Evolutionary conservation across 2,888 invertebrate species (phyloP).

Genomic region (Acrocyrtus sp.): DNA sequence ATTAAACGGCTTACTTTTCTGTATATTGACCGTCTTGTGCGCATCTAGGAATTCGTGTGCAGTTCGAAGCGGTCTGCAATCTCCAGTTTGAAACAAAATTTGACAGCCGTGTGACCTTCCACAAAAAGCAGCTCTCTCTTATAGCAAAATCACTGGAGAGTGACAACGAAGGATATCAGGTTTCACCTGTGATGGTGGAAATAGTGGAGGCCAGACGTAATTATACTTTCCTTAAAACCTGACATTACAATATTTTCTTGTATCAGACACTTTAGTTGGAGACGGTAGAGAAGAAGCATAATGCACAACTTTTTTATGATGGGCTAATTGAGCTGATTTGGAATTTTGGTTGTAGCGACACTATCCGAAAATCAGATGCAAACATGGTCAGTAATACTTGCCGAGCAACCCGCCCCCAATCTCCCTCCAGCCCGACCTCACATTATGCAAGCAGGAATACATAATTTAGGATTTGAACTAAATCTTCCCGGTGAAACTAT

Average conservation of each 20-base stretch:
- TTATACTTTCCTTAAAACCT: no score
- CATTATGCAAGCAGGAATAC: slow-evolving; percentile 45
- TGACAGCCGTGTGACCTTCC: slow-evolving; percentile 42
- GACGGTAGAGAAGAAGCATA: no score
- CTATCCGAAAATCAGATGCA: slow-evolving; percentile 37
- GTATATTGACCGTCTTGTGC: no score
- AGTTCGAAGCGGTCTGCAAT: slow-evolving; percentile 39
- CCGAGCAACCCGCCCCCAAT: slow-evolving; percentile 40
- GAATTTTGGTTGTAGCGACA: slow-evolving; percentile 33
- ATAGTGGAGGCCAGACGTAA: slow-evolving; percentile 40
- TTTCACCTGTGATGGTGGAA: slow-evolving; percentile 43
- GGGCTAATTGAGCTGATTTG: no score
- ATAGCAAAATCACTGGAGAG: slow-evolving; percentile 33
- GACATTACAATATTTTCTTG: no score
- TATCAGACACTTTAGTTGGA: no score
- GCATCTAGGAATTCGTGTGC: slow-evolving; percentile 37
- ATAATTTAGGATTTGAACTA: slow-evolving; percentile 48
- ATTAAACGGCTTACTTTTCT: no score
- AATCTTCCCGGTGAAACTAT: slow-evolving; percentile 20
- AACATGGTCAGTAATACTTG: slow-evolving; percentile 23
- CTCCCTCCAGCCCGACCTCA: slow-evolving; percentile 33
- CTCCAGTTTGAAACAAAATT: slow-evolving; percentile 49
- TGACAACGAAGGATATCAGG: slow-evolving; percentile 45
- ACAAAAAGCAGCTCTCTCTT: slow-evolving; percentile 35
- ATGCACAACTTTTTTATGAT: no score